A percentile compares a stretch with the other conserved stretches of the same genome.
phyloP scores from a whole-genome alignment of 2,797 vertebrate genomes.

The Dryobates pubescens region DNA sequence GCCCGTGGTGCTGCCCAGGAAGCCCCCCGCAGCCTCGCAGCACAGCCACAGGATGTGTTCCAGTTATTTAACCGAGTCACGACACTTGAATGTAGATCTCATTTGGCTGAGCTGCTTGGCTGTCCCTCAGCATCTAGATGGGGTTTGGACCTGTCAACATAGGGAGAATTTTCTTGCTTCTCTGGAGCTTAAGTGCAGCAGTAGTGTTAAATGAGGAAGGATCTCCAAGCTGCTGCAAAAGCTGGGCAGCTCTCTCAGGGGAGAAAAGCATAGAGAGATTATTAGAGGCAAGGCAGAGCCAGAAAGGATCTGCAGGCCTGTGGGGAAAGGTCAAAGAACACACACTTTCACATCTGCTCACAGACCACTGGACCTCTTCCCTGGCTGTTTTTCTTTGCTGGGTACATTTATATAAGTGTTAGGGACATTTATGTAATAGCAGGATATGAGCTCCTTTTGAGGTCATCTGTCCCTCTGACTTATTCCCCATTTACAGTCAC shows the following conservation, averaged over 20 bases:
- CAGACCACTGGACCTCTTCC: background rate
- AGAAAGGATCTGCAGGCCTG: background rate
- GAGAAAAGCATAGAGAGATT: background rate
- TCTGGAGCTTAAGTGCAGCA: background rate
- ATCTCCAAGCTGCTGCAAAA: background rate
- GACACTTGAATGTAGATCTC: background rate
- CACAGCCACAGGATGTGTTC: background rate
- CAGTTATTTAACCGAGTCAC: background rate
- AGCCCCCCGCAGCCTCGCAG: background rate
- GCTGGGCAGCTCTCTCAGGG: background rate
- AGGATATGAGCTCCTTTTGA: constrained; percentile 64
- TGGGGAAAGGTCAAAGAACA: background rate
- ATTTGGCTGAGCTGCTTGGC: background rate
- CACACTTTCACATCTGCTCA: background rate
- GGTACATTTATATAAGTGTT: constrained; percentile 4
- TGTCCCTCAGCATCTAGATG: background rate
- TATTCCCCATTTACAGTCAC: constrained; percentile 58
- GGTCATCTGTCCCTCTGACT: constrained; percentile 58
- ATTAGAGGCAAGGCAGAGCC: background rate
- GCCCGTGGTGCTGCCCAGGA: background rate
- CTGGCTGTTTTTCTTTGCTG: background rate
- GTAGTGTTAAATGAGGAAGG: background rate
- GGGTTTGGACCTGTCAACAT: background rate
- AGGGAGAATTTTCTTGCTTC: background rate
- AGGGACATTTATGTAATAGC: constrained; percentile 64